Conservation (phyloP, 2,113 vertebrate genomes). For the Melanotaenia duboulayi region DNA sequence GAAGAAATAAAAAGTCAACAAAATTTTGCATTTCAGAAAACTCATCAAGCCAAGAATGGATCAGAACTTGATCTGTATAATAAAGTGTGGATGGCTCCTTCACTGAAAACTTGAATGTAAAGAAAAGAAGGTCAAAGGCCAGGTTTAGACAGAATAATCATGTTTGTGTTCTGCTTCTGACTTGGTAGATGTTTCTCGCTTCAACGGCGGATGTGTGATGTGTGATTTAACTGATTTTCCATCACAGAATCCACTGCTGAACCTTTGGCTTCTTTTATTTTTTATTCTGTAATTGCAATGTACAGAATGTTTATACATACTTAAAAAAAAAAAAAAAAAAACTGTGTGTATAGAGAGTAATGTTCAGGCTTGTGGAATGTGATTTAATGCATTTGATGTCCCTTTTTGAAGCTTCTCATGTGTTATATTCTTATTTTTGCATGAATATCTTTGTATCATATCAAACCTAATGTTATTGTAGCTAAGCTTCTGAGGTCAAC, state of each 20-base stretch:
- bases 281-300: neutral
- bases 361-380: neutral
- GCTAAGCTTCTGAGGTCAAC: no score
- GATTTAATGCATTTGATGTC: neutral
- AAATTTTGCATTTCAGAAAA: no score
- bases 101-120: neutral
- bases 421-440: neutral
- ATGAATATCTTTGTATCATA: neutral
- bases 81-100: no score
- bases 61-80: no score
- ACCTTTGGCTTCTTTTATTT: neutral
- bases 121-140: neutral
- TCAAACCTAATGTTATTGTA: neutral
- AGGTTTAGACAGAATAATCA: neutral
- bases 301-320: conserved; percentile 4
- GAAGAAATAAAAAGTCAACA: no score
- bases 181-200: neutral
- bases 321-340: no score
- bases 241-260: neutral
- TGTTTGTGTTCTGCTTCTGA: neutral
- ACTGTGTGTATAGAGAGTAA: neutral
- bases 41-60: no score
- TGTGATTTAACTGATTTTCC: neutral
- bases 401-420: neutral
- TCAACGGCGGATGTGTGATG: neutral